phyloP scores from a whole-genome alignment of 2,888 invertebrate genomes.

The Odontocolon sp. region DNA sequence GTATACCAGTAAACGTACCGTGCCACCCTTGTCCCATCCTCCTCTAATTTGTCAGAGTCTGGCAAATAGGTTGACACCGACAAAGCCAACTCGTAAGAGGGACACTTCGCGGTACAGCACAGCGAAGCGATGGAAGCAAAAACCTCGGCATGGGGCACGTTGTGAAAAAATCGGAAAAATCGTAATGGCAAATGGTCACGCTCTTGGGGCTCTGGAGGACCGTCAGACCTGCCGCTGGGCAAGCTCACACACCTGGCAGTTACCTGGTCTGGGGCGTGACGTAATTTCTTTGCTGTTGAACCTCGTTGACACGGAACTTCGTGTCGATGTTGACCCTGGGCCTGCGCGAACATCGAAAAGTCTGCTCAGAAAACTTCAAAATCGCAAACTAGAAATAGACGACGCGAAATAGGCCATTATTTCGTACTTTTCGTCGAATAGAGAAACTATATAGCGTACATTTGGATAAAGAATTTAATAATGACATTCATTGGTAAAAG shows the following conservation, averaged over 20 bases:
- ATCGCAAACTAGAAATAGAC: background rate
- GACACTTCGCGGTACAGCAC: slow-evolving; percentile 42
- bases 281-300: slow-evolving; percentile 65
- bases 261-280: slow-evolving; percentile 71
- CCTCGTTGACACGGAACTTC: slow-evolving; percentile 8
- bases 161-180: slow-evolving; percentile 58
- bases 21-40: slow-evolving; percentile 57
- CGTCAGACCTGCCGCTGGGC: slow-evolving; percentile 28
- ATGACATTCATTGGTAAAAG: too few relatives aligned
- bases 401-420: too few relatives aligned
- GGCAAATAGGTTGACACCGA: slow-evolving; percentile 67
- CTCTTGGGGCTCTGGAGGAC: slow-evolving; percentile 40
- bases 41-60: slow-evolving; percentile 73
- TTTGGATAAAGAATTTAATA: too few relatives aligned
- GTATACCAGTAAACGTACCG: slow-evolving; percentile 33
- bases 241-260: slow-evolving; percentile 60
- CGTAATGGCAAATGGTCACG: slow-evolving; percentile 64
- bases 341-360: background rate
- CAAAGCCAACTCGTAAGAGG: slow-evolving; percentile 65
- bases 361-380: background rate
- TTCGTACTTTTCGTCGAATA: too few relatives aligned
- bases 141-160: slow-evolving; percentile 34
- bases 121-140: slow-evolving; percentile 20
- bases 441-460: too few relatives aligned
- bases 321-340: slow-evolving; percentile 12